Conservation (phyloP, 2,888 invertebrate species). For the Epiblema foenella region DNA sequence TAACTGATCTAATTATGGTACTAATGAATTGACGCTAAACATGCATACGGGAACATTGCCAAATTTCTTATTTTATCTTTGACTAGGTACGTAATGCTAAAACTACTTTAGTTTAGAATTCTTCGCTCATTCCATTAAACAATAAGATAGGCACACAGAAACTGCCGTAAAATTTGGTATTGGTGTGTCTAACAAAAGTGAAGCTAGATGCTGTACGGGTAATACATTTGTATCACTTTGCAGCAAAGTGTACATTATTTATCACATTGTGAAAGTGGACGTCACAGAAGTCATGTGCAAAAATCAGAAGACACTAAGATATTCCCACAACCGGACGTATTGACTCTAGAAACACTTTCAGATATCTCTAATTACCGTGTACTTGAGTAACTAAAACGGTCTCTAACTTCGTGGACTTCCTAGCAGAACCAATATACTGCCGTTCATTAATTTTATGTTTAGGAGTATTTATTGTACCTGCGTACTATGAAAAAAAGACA, state of each 20-base stretch:
- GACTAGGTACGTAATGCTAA: no score
- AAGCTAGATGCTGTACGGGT: constrained; percentile 55
- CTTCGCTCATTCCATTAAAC: no score
- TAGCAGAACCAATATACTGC: neutral
- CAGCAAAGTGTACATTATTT: constrained; percentile 47
- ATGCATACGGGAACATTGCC: no score
- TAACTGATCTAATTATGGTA: no score
- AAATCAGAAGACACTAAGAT: constrained; percentile 56
- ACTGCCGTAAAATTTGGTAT: no score
- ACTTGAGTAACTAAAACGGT: constrained; percentile 60
- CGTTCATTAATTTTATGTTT: constrained; percentile 4
- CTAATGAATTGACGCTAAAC: no score
- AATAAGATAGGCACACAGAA: no score
- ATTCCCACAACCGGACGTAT: constrained; percentile 55
- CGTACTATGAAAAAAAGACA: no score
- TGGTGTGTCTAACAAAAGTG: no score
- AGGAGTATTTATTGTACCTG: no score
- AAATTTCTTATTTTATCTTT: no score
- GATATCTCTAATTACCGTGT: constrained; percentile 52
- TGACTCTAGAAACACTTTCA: constrained; percentile 55
- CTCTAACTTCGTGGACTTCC: constrained; percentile 24
- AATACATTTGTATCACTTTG: constrained; percentile 60
- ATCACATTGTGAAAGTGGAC: constrained; percentile 47
- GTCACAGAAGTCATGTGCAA: constrained; percentile 51
- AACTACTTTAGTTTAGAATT: no score